Evolutionary conservation across 2,797 vertebrate species (phyloP).

Genomic region (Scolopax bukidnonensis): DNA sequence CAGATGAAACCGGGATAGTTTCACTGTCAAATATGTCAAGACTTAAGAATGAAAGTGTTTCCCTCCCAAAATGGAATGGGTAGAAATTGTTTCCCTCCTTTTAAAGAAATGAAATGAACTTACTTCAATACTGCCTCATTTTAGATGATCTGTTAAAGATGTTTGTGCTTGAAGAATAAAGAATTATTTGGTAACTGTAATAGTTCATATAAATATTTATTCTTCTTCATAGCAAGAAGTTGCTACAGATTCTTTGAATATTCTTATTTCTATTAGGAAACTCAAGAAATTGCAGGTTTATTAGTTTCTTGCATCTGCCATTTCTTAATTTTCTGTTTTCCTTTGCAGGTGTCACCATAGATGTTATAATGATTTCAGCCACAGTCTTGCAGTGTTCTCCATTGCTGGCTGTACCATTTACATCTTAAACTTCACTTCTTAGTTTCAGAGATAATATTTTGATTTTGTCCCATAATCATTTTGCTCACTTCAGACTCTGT

Average conservation of each 20-base stretch:
- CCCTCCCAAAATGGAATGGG: neutral
- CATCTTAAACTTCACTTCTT: neutral
- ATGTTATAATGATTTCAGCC: neutral
- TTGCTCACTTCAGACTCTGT: neutral
- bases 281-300: neutral
- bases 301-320: neutral
- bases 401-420: neutral
- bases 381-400: neutral
- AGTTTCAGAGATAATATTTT: neutral
- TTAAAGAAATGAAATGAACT: neutral
- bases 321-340: neutral
- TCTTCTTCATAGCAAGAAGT: neutral
- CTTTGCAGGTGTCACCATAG: neutral
- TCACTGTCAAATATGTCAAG: neutral
- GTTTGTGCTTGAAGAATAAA: neutral
- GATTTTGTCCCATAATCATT: neutral
- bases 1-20: neutral
- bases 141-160: neutral
- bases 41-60: neutral
- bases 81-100: neutral
- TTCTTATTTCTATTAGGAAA: neutral
- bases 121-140: neutral
- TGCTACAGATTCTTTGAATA: neutral
- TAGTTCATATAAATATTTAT: neutral
- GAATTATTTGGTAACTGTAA: neutral